Percentiles rank a stretch among this genome's conserved stretches.
Conservation (phyloP, 2,888 invertebrate species). For the Eupithecia exiguata region DNA sequence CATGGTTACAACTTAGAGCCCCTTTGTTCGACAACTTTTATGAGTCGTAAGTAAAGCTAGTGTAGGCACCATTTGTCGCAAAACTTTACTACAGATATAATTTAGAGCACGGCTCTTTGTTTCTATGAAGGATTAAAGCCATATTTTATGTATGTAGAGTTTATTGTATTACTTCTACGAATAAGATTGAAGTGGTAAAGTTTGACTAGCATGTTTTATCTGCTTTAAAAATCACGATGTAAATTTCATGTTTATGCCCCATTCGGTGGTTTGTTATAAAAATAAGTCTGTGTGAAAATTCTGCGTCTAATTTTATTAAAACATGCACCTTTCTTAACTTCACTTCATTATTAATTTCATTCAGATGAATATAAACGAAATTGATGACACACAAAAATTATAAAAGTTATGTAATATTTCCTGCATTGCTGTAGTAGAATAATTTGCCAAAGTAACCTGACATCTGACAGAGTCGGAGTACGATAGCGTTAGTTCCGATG, state of each 20-base stretch:
- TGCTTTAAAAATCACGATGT: too few species aligned
- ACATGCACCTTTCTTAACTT: too few species aligned
- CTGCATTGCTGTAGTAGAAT: too few species aligned
- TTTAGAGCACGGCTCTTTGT: slow-evolving; percentile 1
- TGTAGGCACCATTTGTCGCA: slow-evolving; percentile 27
- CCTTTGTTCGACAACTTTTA: slow-evolving; percentile 28
- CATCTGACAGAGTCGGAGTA: not conserved
- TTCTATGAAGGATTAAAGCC: not conserved
- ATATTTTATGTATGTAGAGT: not conserved
- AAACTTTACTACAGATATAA: slow-evolving; percentile 24
- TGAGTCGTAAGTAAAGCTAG: slow-evolving; percentile 27
- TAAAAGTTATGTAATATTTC: too few species aligned
- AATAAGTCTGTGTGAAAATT: too few species aligned
- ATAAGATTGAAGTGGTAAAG: not conserved
- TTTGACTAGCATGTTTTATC: not conserved
- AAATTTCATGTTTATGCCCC: too few species aligned
- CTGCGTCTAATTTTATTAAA: too few species aligned
- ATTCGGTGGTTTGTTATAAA: too few species aligned
- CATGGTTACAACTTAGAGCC: slow-evolving; percentile 18
- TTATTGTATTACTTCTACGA: not conserved
- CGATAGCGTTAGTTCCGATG: not conserved
- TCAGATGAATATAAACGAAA: too few species aligned
- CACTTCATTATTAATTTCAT: too few species aligned
- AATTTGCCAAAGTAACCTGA: too few species aligned
- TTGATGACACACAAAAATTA: too few species aligned